Base-by-base conservation (phyloP, 2,888 invertebrate genomes). In the Parochlus steinenii region DNA sequence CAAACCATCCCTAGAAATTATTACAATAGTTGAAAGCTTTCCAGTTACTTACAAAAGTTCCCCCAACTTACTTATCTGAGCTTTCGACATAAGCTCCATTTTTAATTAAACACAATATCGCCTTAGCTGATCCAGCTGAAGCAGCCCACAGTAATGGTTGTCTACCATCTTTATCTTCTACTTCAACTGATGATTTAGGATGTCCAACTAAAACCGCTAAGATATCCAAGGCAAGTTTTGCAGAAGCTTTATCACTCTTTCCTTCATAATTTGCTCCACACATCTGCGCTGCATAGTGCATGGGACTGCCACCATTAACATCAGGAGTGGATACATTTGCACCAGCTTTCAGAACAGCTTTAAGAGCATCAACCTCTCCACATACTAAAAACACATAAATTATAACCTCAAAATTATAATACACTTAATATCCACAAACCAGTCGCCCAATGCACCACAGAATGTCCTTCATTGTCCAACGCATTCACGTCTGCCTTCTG, bases 271-370 rank as follows among this genome's bases (percentile, higher is more conserved):
- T 77, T 14, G 81, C 79, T 2, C 86, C 89, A 52, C 90, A 90
- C 76, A 95, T 89, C 61, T 97, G 93, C 10, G 95, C 92, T 0
- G 95, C 93, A 59, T 97, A 95, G 59, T 97, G 97, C 37, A 97
- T 63, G 1, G 95, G 93, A 48, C 82, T 89, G 11, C 95, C 95
- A 14, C 92, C 89, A 54, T 92, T 87, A 44, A 85, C 78, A 58
- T 98, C 97, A 0, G 89, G 75, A 0, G 80, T 80, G 10, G 83
- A 79, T 6, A 90, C 75, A 46, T 81, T 77, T 0, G 90, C 92
- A 4, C 90, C 90, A 2, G 79, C 74, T 3, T 79, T 74, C 45
- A 92, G 60, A 29, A 95, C 76, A 2, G 86, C 69, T 26, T 89
- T 73, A 42, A 93, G 62, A 12, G 90, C 81, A 41, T 86, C 86